Base-by-base conservation (phyloP, 2,113 vertebrate species). In the Grammomys dolichurus region DNA sequence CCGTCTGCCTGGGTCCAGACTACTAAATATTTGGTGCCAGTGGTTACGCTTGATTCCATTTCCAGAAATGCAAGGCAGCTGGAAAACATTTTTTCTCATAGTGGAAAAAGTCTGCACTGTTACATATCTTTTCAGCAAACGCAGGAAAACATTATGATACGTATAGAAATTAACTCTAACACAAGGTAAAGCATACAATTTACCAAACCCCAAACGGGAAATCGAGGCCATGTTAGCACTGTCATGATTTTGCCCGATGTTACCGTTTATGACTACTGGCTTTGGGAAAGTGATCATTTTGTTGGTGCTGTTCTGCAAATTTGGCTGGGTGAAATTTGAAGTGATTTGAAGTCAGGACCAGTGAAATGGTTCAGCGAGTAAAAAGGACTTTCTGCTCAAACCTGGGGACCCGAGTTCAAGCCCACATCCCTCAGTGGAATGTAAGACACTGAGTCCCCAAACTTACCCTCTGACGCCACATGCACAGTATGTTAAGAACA, bases 1-100 rank as follows among this genome's bases (percentile, higher is more conserved):
- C 81, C 93, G 73, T 96, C 94, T 80, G 54, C 97, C 72, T 76
- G 75, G 20, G 6, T 88, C 93, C 96, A 97, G 96, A 96, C 97
- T 92, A 76, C 97, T 96, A 93, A 95, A 93, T 97, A 95, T 72
- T 94, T 96, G 97, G 97, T 98, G 97, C 97, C 94, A 96, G 89
- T 96, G 87, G 91, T 98, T 95, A 46, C 1, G 48, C 86, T 3
- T 84, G 95, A 94, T 95, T 97, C 97, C 73, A 92, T 87, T 97
- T 98, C 93, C 95, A 96, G 95, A 98, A 98, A 95, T 4, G 88
- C 80, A 65, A 73, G 76, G 33, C 92, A 98, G 92, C 88, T 97
- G 96, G 81, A 96, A 96, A 76, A 76, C 82, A 60, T 63, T 95
- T 78, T 97, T 84, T 87, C 40, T 95, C 95, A 40, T 26, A 91